phyloP scores from a whole-genome alignment of 1,140 invertebrate species.

The Patella vulgata region DNA sequence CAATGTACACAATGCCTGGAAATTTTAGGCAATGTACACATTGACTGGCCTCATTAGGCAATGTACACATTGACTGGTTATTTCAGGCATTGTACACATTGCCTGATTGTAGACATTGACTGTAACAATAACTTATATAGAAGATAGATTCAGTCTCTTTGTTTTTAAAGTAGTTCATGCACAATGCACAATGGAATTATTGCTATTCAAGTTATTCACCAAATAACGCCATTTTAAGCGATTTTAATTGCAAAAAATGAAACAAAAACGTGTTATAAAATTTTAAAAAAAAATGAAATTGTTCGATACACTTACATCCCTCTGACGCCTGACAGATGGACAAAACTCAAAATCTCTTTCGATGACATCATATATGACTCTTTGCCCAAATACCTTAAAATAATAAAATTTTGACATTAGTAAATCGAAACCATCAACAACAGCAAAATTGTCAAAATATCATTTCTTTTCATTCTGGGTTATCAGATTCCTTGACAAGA shows the following conservation, averaged over 20 bases:
- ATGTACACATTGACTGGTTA: no score
- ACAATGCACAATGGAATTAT: neutral
- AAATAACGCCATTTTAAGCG: slow-evolving; percentile 2
- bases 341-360: slow-evolving; percentile 8
- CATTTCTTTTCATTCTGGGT: no score
- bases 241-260: no score
- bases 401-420: neutral
- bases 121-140: no score
- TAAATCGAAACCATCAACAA: neutral
- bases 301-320: slow-evolving; percentile 2
- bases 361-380: slow-evolving; percentile 8
- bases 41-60: no score
- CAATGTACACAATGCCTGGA: no score
- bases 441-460: neutral
- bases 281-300: neutral
- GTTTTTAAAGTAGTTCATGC: no score
- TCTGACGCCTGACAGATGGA: neutral
- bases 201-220: neutral
- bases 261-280: neutral
- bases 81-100: no score
- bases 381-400: slow-evolving; percentile 14
- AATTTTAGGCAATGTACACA: no score
- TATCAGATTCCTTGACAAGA: no score
- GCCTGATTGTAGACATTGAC: no score
- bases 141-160: no score